Evolutionary conservation across 2,113 vertebrate species (phyloP).

Genomic region (Uropsilus gracilis): DNA sequence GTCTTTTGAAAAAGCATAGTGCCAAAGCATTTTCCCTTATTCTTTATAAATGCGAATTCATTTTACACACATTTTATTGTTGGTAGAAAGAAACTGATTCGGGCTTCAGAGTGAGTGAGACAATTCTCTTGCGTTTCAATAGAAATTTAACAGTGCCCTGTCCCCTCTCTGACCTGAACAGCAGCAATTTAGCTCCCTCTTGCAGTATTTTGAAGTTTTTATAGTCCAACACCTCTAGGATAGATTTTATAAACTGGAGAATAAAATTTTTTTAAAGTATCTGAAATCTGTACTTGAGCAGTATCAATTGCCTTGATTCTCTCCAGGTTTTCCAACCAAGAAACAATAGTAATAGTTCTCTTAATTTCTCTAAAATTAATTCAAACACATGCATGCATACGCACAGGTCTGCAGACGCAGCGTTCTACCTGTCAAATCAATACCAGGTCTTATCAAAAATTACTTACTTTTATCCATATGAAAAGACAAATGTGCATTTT

Average conservation of each 20-base stretch:
- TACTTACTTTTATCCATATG: not conserved
- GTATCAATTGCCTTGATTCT: not conserved
- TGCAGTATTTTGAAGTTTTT: not conserved
- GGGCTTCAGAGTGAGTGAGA: not conserved
- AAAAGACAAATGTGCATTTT: not conserved
- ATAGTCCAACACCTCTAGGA: not conserved
- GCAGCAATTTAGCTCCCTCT: not conserved
- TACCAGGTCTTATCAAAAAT: not conserved
- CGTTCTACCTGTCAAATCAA: not conserved
- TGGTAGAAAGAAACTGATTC: not conserved
- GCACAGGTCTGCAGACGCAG: not conserved
- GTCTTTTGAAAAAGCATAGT: constrained; percentile 40
- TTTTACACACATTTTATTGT: constrained; percentile 20
- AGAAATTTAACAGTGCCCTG: not conserved
- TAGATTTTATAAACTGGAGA: not conserved
- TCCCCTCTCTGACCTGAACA: not conserved
- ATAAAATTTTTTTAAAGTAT: not conserved
- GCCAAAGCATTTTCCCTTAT: constrained; percentile 3
- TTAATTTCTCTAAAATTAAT: not conserved
- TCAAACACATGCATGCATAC: not conserved
- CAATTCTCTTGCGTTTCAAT: not conserved
- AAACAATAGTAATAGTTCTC: not conserved
- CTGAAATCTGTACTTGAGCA: not conserved
- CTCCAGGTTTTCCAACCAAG: not conserved
- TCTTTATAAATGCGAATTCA: constrained; percentile 37